Evolutionary conservation across 2,797 vertebrate species (phyloP).

Genomic region (Peromyscus aztecus): DNA sequence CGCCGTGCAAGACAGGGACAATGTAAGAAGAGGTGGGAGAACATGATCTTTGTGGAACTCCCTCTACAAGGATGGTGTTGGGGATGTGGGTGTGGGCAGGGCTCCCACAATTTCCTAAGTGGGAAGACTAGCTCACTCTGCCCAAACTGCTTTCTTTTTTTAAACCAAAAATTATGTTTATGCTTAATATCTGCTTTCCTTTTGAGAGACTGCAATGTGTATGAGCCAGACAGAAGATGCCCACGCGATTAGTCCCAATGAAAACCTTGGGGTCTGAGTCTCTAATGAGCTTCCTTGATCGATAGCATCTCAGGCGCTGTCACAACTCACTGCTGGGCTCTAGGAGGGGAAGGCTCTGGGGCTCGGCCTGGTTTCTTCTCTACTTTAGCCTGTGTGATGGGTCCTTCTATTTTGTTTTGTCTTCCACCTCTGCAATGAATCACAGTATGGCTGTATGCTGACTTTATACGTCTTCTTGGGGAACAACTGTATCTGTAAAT

Average conservation of each 20-base stretch:
- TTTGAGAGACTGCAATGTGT: not conserved
- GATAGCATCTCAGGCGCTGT: not conserved
- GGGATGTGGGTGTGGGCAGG: not conserved
- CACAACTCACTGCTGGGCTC: not conserved
- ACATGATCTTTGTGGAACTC: not conserved
- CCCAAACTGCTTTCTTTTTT: not conserved
- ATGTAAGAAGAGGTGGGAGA: not conserved
- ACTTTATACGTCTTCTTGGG: not conserved
- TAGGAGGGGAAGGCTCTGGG: not conserved
- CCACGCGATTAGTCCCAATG: accelerated
- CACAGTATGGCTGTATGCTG: not conserved
- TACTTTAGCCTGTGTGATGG: not conserved
- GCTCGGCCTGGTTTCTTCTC: accelerated
- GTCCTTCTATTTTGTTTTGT: not conserved
- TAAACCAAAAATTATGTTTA: not conserved
- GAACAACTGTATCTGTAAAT: not conserved
- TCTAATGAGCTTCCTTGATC: not conserved
- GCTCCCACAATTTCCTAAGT: not conserved
- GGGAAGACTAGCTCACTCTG: not conserved
- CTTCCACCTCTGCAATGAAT: not conserved
- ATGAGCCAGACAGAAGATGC: not conserved
- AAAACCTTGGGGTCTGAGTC: not conserved
- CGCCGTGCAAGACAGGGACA: not conserved
- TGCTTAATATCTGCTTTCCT: not conserved
- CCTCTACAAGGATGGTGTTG: not conserved